These are phyloP conservation scores for Tichodroma muraria DNA, from an alignment of 2,113 vertebrate species.

Conservation along the genomic window DNA sequence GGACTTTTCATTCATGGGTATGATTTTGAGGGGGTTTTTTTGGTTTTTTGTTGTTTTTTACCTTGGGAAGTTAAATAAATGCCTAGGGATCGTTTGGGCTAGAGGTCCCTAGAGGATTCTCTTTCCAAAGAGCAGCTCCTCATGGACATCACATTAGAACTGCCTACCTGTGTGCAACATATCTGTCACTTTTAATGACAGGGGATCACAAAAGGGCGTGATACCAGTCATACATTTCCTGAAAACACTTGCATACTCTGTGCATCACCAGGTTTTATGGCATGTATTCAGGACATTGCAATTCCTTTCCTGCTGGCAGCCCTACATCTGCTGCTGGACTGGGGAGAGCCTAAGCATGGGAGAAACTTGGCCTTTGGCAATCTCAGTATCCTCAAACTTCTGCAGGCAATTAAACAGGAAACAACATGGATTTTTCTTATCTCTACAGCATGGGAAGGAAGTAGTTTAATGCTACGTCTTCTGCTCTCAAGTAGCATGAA, in stretches of 20 bases:
- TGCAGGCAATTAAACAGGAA: neutral
- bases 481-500: neutral
- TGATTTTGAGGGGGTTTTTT: neutral
- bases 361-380: neutral
- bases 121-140: neutral
- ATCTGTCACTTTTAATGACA: neutral
- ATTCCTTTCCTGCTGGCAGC: neutral
- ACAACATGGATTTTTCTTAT: neutral
- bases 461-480: neutral
- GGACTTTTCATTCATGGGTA: neutral
- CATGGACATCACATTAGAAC: neutral
- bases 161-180: neutral
- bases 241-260: neutral
- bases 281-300: neutral
- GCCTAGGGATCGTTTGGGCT: neutral
- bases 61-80: neutral
- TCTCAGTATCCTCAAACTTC: neutral
- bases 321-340: neutral
- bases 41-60: too few species aligned
- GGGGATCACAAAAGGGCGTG: neutral
- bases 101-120: neutral
- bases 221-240: neutral
- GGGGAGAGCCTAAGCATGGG: neutral
- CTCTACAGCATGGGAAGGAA: neutral
- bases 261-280: neutral